Evolutionary conservation across 2,113 vertebrate species (phyloP), one percentile per base, ranked within the genome.

Genomic region (Callithrix jacchus): DNA sequence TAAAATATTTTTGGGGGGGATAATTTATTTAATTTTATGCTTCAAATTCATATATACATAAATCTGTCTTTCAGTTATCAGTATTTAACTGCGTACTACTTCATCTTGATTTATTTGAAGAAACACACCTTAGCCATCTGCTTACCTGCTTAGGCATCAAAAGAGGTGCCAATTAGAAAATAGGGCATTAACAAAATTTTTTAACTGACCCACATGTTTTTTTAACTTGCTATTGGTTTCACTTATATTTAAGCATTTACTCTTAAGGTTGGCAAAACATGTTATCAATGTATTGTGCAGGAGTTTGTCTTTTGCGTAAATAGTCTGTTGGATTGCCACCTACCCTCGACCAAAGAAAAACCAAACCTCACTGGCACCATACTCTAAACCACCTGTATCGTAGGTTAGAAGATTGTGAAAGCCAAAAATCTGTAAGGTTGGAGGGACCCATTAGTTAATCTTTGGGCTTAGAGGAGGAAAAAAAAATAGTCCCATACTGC

Each of bases 1-100:
- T n/a, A n/a, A n/a, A n/a, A n/a, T n/a, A n/a, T n/a, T n/a, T n/a
- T n/a, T n/a, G n/a, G n/a, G n/a, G n/a, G n/a, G n/a, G n/a, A n/a
- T n/a, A n/a, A n/a, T 98, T 98, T 97, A 93, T 95, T 95, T 94
- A 96, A 98, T 97, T 98, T 95, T 9, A 90, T 95, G 21, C 70
- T 97, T 98, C 96, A 82, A 98, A 98, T 98, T 98, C 32, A 17
- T 82, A 90, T 90, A 8, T 21, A 47, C 23, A 95, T 95, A 97
- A 93, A 96, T 3, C 96, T 98, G 74, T 87, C 0, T 6, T 95
- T 93, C 76, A 73, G 21, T 49, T 89, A 85, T 35, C 82, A 89
- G 16, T 82, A 95, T 94, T 96, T 42, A 27, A 96, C 81, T 96
- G 98, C 97, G 17, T 47, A 92, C 0, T 64, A 66, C 40, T n/a